Conservation (phyloP, 2,113 vertebrate genomes). For the Centropus bengalensis region DNA sequence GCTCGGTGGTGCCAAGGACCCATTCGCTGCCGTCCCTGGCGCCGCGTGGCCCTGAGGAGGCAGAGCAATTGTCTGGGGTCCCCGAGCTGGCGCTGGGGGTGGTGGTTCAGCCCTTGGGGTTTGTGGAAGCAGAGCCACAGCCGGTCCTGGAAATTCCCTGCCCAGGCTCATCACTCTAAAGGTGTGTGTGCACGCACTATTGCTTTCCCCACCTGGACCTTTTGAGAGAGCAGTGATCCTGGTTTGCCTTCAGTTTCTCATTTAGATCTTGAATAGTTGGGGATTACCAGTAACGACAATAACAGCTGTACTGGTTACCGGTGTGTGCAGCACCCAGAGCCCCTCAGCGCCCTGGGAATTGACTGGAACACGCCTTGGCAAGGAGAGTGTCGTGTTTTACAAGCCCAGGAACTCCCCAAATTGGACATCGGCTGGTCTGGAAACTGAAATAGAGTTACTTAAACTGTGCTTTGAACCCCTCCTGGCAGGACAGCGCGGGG, state of each 20-base stretch:
- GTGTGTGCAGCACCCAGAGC: not conserved
- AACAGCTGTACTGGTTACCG: not conserved
- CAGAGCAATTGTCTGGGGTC: not conserved
- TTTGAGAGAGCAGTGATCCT: not conserved
- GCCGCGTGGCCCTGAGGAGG: not conserved
- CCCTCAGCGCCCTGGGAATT: not conserved
- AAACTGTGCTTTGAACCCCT: not conserved
- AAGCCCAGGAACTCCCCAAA: conserved; percentile 37
- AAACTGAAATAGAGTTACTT: not conserved
- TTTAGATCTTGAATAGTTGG: not conserved
- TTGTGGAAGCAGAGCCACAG: not conserved
- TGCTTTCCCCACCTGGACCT: not conserved
- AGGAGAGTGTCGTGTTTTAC: not conserved
- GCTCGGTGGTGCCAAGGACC: not conserved
- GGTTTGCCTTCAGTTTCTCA: not conserved
- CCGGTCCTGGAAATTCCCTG: conserved; percentile 25
- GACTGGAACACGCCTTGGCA: not conserved
- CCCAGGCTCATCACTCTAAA: not conserved
- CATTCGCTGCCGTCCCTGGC: not conserved
- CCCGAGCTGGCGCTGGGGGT: accelerated
- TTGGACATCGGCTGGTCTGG: not conserved
- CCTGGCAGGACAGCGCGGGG: not conserved
- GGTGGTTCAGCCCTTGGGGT: accelerated
- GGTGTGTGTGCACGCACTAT: not conserved
- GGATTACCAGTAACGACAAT: conserved; percentile 48